phyloP scores from a whole-genome alignment of 2,113 vertebrate species.

The Melanerpes formicivorus region DNA sequence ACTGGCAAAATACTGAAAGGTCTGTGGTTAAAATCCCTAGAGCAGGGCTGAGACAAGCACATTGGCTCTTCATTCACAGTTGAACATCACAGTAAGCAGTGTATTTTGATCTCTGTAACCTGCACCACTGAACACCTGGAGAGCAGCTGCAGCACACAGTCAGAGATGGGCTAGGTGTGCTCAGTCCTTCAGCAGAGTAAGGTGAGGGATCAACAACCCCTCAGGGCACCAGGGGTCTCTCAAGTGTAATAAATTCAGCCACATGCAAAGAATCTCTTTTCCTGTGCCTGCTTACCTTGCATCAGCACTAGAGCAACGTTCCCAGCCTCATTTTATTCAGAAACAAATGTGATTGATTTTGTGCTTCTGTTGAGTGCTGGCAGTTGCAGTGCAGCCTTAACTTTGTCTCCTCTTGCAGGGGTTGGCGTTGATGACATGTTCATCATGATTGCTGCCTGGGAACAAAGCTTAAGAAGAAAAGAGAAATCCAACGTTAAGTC shows the following conservation, averaged over 20 bases:
- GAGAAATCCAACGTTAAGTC: constrained; percentile 14
- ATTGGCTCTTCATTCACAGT: neutral
- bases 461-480: constrained; percentile 74
- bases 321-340: neutral
- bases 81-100: neutral
- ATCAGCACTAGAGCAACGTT: neutral
- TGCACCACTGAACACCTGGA: neutral
- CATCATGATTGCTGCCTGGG: constrained; percentile 89
- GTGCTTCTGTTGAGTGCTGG: neutral
- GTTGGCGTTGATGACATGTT: constrained; percentile 91
- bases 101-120: neutral
- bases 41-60: neutral
- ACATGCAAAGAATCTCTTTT: neutral
- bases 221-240: neutral
- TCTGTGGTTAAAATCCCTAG: neutral
- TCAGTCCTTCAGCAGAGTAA: neutral
- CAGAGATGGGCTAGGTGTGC: neutral
- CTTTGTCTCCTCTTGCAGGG: constrained; percentile 69
- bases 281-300: neutral
- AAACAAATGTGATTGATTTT: neutral
- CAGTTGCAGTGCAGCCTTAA: neutral
- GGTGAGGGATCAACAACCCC: neutral
- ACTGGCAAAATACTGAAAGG: neutral
- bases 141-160: no score
- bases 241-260: neutral